A percentile compares a stretch with the other conserved stretches of the same genome.
phyloP scores from a whole-genome alignment of 2,888 invertebrate species.

The Hoplodrina blanda region DNA sequence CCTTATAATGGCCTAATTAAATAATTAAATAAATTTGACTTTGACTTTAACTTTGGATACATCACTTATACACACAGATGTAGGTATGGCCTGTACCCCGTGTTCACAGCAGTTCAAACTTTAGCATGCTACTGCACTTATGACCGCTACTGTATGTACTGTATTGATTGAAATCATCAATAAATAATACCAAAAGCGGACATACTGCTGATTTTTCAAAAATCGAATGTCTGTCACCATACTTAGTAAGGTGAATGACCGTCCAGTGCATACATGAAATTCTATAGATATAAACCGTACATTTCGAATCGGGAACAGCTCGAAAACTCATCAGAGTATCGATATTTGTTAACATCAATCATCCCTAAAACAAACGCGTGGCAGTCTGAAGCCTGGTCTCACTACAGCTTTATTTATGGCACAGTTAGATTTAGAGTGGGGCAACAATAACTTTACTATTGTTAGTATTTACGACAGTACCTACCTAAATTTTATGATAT shows the following conservation, averaged over 20 bases:
- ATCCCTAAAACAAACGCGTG: slow-evolving; percentile 41
- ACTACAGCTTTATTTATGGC: slow-evolving; percentile 39
- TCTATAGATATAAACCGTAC: slow-evolving; percentile 2
- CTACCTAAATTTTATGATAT: slow-evolving; percentile 5
- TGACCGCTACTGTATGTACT: too few species aligned
- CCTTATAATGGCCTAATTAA: too few species aligned
- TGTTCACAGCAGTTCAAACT: too few species aligned
- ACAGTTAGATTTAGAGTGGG: slow-evolving; percentile 16
- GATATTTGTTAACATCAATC: slow-evolving; percentile 54
- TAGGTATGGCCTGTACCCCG: too few species aligned
- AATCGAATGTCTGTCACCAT: background rate
- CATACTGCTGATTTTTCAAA: background rate
- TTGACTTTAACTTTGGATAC: too few species aligned
- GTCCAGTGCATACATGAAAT: slow-evolving; percentile 13
- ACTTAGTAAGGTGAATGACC: slow-evolving; percentile 15
- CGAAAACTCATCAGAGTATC: slow-evolving; percentile 49
- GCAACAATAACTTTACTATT: too few species aligned
- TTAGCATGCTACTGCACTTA: too few species aligned
- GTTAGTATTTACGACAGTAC: slow-evolving; percentile 9
- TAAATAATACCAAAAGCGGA: background rate
- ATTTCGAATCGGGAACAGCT: slow-evolving; percentile 28
- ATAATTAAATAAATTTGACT: too few species aligned
- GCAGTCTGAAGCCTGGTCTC: slow-evolving; percentile 29
- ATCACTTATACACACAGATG: too few species aligned
- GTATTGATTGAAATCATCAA: background rate